Evolutionary conservation across 2,797 vertebrate species (phyloP), one percentile per base, ranked within the genome.

Genomic region (Eutrigla gurnardus): DNA sequence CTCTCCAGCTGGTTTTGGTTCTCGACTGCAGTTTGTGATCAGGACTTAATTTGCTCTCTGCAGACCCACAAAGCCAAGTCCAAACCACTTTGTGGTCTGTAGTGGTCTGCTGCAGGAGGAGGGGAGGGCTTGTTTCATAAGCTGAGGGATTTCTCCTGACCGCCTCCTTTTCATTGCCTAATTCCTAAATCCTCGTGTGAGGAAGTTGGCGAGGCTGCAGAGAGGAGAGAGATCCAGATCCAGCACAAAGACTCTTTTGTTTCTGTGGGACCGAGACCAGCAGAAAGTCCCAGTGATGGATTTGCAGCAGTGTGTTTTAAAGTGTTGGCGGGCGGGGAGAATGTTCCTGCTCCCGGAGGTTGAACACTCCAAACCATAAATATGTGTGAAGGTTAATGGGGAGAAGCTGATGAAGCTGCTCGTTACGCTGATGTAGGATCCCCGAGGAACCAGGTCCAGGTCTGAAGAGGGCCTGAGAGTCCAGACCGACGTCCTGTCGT

Each of bases 181-280:
- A 76, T 75, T 83, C 78, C 75, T 77, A 12, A 80, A 83, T 69
- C 68, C 66, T 65, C 47, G 1, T 43, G 68, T 42, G 66, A 73
- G 70, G 78, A 69, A 66, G 65, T 39, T 76, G 86, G 79, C 73
- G 0, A 13, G n/a, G 73, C 67, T 55, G 78, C 53, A 36, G 64
- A 39, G 40, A 40, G 45, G 15, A 59, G 52, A 43, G 9, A 2
- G 73, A 25, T 71, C 82, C 76, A 74, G 72, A 55, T 77, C 63
- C 60, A 47, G 6, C 46, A 91, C 85, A 90, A 86, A 90, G 84
- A 52, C 67, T 74, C 78, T 70, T 80, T 57, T 88, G 83, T 87
- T 35, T 75, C 64, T 61, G 65, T 61, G 50, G 76, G 50, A 80
- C 54, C 15, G 59, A 42, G 73, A 73, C 71, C 80, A 75, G 61